phyloP scores from a whole-genome alignment of 37 sponge, comb jelly and placozoan genomes.

The Spongia lamella region DNA sequence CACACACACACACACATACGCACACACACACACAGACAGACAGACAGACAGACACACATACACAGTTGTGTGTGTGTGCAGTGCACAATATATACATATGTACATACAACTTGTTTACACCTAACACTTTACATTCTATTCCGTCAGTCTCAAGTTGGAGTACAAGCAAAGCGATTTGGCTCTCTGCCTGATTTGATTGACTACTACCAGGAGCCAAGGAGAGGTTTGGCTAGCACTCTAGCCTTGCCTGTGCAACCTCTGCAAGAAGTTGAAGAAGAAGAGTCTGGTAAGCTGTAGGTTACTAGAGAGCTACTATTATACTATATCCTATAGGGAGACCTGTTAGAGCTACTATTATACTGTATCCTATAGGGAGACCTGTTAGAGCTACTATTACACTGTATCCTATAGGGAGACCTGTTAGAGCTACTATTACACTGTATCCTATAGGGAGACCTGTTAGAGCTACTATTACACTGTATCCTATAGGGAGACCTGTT shows the following conservation, averaged over 20 bases:
- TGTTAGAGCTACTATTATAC: too few species aligned
- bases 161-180: constrained; percentile 44
- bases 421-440: background rate
- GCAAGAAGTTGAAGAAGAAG: constrained; percentile 47
- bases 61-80: background rate
- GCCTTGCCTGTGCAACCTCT: constrained; percentile 51
- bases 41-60: constrained; percentile 20
- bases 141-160: constrained; percentile 62
- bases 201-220: constrained; percentile 50
- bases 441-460: background rate
- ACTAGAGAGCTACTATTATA: too few species aligned
- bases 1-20: constrained; percentile 21
- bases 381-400: too few species aligned
- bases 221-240: constrained; percentile 71
- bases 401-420: too few species aligned
- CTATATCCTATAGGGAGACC: too few species aligned
- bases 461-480: too few species aligned
- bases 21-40: constrained; percentile 11
- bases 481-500: too few species aligned
- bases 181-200: constrained; percentile 64
- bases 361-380: background rate
- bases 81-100: too few species aligned
- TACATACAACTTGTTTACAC: too few species aligned
- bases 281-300: constrained; percentile 1
- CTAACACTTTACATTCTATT: too few species aligned